phyloP scores from a whole-genome alignment of 2,797 vertebrate genomes.

The Rhinogobio ventralis region DNA sequence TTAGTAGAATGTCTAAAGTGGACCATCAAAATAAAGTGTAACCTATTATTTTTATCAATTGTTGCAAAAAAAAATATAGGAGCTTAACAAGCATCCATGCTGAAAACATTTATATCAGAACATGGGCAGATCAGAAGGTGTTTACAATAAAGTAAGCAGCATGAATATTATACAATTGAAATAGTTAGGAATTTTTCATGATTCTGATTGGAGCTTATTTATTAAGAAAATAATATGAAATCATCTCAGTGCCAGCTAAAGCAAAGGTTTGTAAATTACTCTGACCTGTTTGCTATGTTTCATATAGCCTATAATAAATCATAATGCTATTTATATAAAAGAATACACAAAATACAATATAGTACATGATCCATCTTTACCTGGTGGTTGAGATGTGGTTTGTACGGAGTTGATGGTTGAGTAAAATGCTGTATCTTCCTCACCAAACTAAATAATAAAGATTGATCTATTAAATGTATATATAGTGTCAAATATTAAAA shows the following conservation, averaged over 20 bases:
- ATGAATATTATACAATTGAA: neutral
- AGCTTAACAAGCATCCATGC: neutral
- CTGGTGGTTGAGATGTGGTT: neutral
- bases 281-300: neutral
- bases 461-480: neutral
- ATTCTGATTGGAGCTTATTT: neutral
- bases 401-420: neutral
- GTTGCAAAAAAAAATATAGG: neutral
- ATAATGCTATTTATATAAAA: neutral
- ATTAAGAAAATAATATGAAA: neutral
- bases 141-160: neutral
- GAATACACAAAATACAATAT: neutral
- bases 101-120: neutral
- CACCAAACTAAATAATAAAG: constrained; percentile 7
- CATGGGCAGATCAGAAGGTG: neutral
- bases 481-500: neutral
- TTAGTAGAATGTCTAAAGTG: no score
- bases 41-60: neutral
- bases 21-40: neutral
- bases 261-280: neutral
- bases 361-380: constrained; percentile 5
- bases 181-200: neutral
- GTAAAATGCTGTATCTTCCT: neutral
- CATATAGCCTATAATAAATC: neutral
- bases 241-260: neutral